Conservation (phyloP, 1,140 invertebrate genomes). For the Drosophila chauvacae region DNA sequence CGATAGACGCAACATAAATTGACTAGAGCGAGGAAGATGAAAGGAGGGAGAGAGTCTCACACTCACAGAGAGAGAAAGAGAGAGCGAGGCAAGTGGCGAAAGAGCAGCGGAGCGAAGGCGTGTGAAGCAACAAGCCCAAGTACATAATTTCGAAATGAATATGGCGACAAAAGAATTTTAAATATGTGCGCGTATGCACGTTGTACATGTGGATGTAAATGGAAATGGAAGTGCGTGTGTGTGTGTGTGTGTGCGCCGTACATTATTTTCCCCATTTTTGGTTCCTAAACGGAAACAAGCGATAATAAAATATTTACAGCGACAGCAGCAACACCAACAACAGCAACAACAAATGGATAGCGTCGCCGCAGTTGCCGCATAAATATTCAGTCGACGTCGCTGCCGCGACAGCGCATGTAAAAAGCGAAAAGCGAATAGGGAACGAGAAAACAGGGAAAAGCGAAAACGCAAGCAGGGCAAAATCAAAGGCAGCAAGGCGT, state of each 20-base stretch:
- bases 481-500: conserved; percentile 69
- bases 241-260: conserved; percentile 25
- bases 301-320: conserved; percentile 83
- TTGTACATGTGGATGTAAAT: conserved; percentile 34
- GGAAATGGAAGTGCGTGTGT: conserved; percentile 5
- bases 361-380: conserved; percentile 32
- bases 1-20: conserved; percentile 68
- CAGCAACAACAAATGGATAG: conserved; percentile 38
- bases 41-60: background rate
- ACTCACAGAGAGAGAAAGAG: background rate
- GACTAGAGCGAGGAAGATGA: conserved; percentile 28
- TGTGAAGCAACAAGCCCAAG: conserved; percentile 78
- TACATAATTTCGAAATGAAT: conserved; percentile 78
- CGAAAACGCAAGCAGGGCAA: conserved; percentile 34
- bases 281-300: conserved; percentile 82
- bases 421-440: conserved; percentile 25
- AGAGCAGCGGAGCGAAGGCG: conserved; percentile 56
- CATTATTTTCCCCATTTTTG: conserved; percentile 65
- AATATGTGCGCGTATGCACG: conserved; percentile 56
- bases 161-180: conserved; percentile 79
- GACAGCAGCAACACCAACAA: conserved; percentile 38
- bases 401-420: conserved; percentile 37
- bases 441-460: conserved; percentile 13
- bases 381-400: conserved; percentile 62
- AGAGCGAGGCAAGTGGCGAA: conserved; percentile 8